phyloP scores from a whole-genome alignment of 1,140 invertebrate species.

The Hermatobates lingyangjiaoensis region DNA sequence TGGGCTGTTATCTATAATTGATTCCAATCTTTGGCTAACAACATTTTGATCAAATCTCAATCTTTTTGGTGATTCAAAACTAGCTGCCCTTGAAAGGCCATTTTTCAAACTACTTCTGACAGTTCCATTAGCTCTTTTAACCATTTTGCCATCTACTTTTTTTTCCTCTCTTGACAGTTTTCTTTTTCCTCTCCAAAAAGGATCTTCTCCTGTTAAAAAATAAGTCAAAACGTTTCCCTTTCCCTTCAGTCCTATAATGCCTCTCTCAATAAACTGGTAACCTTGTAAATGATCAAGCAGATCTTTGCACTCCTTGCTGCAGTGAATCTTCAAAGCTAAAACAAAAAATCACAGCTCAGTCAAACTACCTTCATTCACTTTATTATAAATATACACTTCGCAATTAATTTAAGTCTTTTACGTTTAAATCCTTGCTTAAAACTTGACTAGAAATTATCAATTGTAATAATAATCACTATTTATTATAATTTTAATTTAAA shows the following conservation, averaged over 20 bases:
- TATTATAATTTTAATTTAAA: too few species aligned
- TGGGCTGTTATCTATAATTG: constrained; percentile 29
- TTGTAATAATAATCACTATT: too few species aligned
- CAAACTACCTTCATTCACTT: too few species aligned
- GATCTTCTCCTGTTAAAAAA: constrained; percentile 39
- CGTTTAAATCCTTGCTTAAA: too few species aligned
- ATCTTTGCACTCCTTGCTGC: constrained; percentile 50
- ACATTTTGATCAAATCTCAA: constrained; percentile 46
- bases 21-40: constrained; percentile 24
- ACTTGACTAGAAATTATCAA: not conserved
- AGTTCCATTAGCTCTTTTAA: not conserved
- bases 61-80: constrained; percentile 60
- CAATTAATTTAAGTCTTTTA: too few species aligned
- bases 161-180: not conserved
- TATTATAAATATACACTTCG: too few species aligned
- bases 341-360: too few species aligned
- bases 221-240: constrained; percentile 69
- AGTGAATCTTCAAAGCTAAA: constrained; percentile 66
- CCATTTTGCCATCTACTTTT: not conserved
- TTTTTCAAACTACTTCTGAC: constrained; percentile 3
- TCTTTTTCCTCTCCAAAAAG: not conserved
- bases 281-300: constrained; percentile 59
- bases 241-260: constrained; percentile 66
- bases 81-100: constrained; percentile 37
- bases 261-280: constrained; percentile 56